Conservation (phyloP, 2,888 invertebrate genomes). For the Patella depressa region DNA sequence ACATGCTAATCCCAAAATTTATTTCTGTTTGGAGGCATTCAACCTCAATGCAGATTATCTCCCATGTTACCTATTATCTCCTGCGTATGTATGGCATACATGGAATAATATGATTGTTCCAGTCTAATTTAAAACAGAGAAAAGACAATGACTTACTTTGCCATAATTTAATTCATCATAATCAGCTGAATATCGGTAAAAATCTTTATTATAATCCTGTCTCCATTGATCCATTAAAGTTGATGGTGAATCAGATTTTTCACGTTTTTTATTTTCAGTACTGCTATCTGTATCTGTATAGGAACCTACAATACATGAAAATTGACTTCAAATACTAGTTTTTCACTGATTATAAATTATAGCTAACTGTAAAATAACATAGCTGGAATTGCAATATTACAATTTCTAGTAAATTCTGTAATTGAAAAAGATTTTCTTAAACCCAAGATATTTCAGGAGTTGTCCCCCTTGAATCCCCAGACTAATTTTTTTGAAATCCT, state of each 20-base stretch:
- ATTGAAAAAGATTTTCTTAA: too few species aligned
- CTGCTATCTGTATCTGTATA: conserved; percentile 66
- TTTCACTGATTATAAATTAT: too few species aligned
- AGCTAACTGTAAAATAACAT: too few species aligned
- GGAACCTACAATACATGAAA: conserved; percentile 49
- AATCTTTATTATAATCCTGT: conserved; percentile 60
- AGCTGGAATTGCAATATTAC: too few species aligned
- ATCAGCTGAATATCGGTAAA: conserved; percentile 62
- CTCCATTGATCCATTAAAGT: conserved; percentile 66
- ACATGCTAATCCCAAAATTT: too few species aligned
- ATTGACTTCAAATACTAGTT: not conserved
- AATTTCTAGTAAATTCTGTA: too few species aligned
- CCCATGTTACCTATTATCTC: not conserved
- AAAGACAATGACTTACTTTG: conserved; percentile 15
- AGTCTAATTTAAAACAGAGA: not conserved
- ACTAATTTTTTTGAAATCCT: too few species aligned
- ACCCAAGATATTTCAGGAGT: too few species aligned
- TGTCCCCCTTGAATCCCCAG: too few species aligned
- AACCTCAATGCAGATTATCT: not conserved
- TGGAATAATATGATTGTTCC: too few species aligned
- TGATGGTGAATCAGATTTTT: conserved; percentile 62
- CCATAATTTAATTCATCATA: conserved; percentile 59
- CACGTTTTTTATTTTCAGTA: conserved; percentile 61
- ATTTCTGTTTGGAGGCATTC: too few species aligned
- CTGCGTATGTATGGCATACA: not conserved